Evolutionary conservation across 2,888 invertebrate species (phyloP).

Genomic region (Polietes domitor): DNA sequence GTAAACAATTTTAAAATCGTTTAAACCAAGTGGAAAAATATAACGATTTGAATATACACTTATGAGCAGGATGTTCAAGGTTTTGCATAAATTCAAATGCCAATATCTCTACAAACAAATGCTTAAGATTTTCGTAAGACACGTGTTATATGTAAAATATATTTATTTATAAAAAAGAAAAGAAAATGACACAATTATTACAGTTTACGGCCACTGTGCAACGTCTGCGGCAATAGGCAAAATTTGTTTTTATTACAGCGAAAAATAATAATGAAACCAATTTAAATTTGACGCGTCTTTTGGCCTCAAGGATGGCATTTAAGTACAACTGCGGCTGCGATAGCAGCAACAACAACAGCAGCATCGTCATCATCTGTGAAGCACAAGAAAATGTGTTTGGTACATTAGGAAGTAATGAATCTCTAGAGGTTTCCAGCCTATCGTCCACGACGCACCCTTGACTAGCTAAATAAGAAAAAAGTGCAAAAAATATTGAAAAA

Average conservation of each 20-base stretch:
- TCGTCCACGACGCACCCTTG: neutral
- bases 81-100: no score
- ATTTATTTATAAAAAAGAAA: no score
- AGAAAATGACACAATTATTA: no score
- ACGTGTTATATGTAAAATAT: no score
- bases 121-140: no score
- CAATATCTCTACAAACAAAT: no score
- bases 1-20: no score
- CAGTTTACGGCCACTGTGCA: neutral
- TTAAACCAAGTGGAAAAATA: no score
- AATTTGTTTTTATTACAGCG: constrained; percentile 9
- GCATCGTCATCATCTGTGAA: neutral
- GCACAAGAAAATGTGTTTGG: neutral
- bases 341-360: neutral
- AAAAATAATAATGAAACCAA: constrained; percentile 59
- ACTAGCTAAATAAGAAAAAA: neutral
- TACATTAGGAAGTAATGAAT: constrained; percentile 29
- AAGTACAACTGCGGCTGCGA: neutral
- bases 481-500: constrained; percentile 14
- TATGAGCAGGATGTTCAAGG: no score
- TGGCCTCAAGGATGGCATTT: constrained; percentile 32
- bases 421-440: constrained; percentile 14
- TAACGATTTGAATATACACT: no score
- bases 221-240: neutral
- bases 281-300: constrained; percentile 64